Conservation (phyloP, 2,888 invertebrate species). For the Dastarcus helophoroides region DNA sequence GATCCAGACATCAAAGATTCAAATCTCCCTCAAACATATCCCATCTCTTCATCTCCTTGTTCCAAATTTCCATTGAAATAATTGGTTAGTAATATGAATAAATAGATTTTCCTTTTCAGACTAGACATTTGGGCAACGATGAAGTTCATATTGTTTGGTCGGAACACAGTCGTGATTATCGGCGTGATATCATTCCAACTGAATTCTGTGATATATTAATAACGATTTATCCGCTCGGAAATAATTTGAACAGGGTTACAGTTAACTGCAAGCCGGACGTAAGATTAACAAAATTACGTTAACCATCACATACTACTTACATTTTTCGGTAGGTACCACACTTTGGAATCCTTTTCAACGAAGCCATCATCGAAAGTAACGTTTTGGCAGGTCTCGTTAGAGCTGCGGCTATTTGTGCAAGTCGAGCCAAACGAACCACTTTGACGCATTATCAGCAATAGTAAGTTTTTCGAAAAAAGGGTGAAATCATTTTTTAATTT, state of each 20-base stretch:
- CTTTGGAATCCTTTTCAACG: slow-evolving; percentile 93
- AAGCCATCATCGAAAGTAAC: slow-evolving; percentile 64
- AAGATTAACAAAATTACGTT: too few relatives aligned
- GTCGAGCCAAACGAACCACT: slow-evolving; percentile 80
- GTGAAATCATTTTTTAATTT: too few relatives aligned
- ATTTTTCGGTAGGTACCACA: slow-evolving; percentile 55
- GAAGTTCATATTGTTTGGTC: slow-evolving; percentile 99
- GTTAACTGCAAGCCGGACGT: slow-evolving; percentile 81
- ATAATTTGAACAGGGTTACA: slow-evolving; percentile 77
- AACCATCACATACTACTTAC: neutral
- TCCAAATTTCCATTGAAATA: slow-evolving; percentile 1
- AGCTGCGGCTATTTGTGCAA: slow-evolving; percentile 84
- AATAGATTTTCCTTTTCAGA: slow-evolving; percentile 47
- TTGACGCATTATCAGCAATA: slow-evolving; percentile 85
- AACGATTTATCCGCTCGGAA: slow-evolving; percentile 85
- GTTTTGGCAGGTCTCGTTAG: slow-evolving; percentile 76
- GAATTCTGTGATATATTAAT: slow-evolving; percentile 99
- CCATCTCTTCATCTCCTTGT: neutral
- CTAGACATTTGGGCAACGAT: slow-evolving; percentile 93
- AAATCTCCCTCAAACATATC: too few relatives aligned
- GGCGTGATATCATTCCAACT: slow-evolving; percentile 93
- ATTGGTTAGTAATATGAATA: neutral
- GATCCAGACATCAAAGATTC: too few relatives aligned
- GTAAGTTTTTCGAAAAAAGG: slow-evolving; percentile 43
- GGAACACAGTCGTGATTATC: slow-evolving; percentile 90